phyloP scores from a whole-genome alignment of 2,797 vertebrate species.

The Rhadinocentrus ornatus region DNA sequence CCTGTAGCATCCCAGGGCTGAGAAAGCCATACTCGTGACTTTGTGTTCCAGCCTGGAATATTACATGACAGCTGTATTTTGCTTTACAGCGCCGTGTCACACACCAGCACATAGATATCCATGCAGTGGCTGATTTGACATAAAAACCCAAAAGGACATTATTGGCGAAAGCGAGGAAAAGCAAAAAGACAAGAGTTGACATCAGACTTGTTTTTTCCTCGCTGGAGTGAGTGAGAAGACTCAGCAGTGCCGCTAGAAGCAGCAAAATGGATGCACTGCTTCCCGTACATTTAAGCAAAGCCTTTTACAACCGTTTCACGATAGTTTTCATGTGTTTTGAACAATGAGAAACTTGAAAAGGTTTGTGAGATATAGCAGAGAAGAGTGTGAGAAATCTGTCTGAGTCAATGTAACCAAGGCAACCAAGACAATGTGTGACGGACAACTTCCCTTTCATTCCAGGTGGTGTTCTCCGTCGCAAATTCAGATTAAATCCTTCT shows the following conservation, averaged over 20 bases:
- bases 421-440: constrained; percentile 3
- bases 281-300: not conserved
- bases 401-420: constrained; percentile 4
- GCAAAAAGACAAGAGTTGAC: no score
- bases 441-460: not conserved
- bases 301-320: not conserved
- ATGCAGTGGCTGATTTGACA: not conserved
- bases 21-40: not conserved
- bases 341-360: not conserved
- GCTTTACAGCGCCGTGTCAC: not conserved
- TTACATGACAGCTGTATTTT: not conserved
- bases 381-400: not conserved
- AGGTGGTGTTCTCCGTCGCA: not conserved
- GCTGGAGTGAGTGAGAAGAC: no score
- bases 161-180: no score
- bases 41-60: not conserved
- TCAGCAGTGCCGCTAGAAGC: not conserved
- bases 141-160: not conserved
- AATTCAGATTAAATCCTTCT: not conserved
- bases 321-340: not conserved
- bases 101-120: not conserved
- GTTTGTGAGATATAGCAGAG: not conserved
- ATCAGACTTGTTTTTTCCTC: not conserved
- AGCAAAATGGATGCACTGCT: not conserved
- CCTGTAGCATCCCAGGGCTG: no score